Base-by-base conservation (phyloP, 2,888 invertebrate genomes). In the Opisthograptis luteolata region DNA sequence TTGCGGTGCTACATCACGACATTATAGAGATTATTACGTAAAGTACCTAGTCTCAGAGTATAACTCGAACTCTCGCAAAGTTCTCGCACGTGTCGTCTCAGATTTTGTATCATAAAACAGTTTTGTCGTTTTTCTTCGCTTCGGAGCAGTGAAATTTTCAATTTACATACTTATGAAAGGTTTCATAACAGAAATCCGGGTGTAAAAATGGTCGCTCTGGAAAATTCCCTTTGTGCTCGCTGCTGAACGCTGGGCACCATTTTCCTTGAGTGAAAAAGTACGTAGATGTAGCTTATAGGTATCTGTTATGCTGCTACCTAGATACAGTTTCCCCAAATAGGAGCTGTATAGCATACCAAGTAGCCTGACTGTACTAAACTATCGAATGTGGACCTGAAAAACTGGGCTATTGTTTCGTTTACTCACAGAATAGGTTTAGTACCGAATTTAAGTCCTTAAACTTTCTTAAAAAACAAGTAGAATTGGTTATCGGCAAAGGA, bases 91-190 rank as follows among this genome's bases (percentile, higher is more conserved):
- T 64, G 52, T 62, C 60, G 60, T 58, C 60, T 74, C 59, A 64
- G 62, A 73, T 71, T 71, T 69, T 68, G 62, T 73, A 73, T 65
- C 68, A 70, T 66, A 65, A 69, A 66, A 62, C 66, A 66, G 61
- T 70, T 66, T 60, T 48, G 61, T 59, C 67, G 69, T 69, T 73
- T 73, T 73, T 40, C 68, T 72, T 71, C 72, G 61, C 74, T 70
- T 71, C 63, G 56, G 58, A 56, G 62, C 60, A 64, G 57, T 64
- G 68, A 74, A 74, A 72, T 71, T 75, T 79, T 78, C 79, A 79
- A 81, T 82, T 81, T 81, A 78, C 76, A 80, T 79, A 77, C 76
- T 81, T 76, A 77, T 74, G 67, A 75, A 76, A 71, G 73, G 71
- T 76, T 78, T 72, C 68, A 72, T 68, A 73, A 70, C 64, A 71